Percentiles rank a stretch among this genome's conserved stretches.
These are phyloP conservation scores for Goniozus legneri DNA, from an alignment of 1,140 invertebrate genomes.

Conservation along the genomic window DNA sequence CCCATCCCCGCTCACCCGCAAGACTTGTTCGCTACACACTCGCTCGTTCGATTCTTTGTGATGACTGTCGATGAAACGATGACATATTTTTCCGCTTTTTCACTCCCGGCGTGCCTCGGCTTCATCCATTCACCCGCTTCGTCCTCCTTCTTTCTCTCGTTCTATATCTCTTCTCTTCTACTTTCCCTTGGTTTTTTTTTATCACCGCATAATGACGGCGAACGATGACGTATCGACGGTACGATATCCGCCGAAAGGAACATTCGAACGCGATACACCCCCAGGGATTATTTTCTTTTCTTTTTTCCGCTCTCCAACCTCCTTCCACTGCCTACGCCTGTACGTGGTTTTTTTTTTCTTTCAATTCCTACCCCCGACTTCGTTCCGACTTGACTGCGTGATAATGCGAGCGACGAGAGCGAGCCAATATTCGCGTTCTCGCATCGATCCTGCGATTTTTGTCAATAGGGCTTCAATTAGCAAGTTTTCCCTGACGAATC, in stretches of 20 bases:
- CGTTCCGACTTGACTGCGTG: too few species aligned
- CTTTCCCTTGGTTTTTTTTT: not conserved
- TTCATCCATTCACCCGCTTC: slow-evolving; percentile 34
- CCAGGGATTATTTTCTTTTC: not conserved
- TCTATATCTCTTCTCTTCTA: slow-evolving; percentile 2
- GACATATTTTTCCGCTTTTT: slow-evolving; percentile 55
- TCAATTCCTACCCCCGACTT: too few species aligned
- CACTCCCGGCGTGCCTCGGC: slow-evolving; percentile 41
- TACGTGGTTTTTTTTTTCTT: too few species aligned
- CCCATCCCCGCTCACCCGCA: not conserved
- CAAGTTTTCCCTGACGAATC: too few species aligned
- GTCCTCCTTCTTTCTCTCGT: slow-evolving; percentile 15
- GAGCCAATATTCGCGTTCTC: too few species aligned
- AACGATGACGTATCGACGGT: too few species aligned
- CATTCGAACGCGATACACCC: not conserved
- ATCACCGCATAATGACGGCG: too few species aligned
- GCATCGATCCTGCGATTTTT: too few species aligned
- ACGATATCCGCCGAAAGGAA: too few species aligned
- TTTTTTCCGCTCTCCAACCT: slow-evolving; percentile 13
- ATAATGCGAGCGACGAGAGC: too few species aligned
- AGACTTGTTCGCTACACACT: slow-evolving; percentile 17
- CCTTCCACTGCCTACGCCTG: slow-evolving; percentile 6
- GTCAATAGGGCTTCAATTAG: too few species aligned
- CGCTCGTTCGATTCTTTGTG: slow-evolving; percentile 45
- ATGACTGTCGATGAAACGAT: slow-evolving; percentile 56